Evolutionary conservation across 1,140 invertebrate species (phyloP).

Genomic region (Mya arenaria): DNA sequence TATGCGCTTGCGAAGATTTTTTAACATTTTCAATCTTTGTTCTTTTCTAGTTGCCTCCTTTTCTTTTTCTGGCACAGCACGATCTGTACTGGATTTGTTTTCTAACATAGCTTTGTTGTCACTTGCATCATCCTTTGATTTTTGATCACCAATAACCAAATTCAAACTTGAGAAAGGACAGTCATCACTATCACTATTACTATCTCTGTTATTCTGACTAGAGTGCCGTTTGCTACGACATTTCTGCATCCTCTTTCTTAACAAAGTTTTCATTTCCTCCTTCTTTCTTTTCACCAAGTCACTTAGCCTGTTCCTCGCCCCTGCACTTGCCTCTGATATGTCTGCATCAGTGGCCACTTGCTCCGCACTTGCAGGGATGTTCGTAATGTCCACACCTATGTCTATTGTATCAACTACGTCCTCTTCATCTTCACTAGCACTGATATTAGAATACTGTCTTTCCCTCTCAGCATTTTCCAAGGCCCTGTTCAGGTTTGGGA

Average conservation of each 20-base stretch:
- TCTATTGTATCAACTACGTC: background rate
- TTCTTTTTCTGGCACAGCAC: slow-evolving; percentile 2
- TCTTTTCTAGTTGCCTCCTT: too few relatives aligned
- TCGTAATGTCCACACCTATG: background rate
- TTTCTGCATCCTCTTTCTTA: slow-evolving; percentile 17
- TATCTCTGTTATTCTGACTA: slow-evolving; percentile 32
- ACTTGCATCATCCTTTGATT: slow-evolving; percentile 15
- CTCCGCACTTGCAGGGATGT: background rate
- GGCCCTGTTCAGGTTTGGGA: slow-evolving; percentile 27
- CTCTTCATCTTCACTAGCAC: slow-evolving; percentile 8
- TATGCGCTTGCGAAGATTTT: slow-evolving; percentile 62
- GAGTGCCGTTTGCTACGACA: slow-evolving; percentile 47
- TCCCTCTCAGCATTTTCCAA: slow-evolving; percentile 37
- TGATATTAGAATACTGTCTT: slow-evolving; percentile 38
- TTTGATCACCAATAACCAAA: slow-evolving; percentile 33
- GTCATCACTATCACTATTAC: slow-evolving; percentile 46
- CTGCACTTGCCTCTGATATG: background rate
- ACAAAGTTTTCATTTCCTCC: background rate
- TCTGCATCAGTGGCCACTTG: background rate
- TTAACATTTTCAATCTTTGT: slow-evolving; percentile 68
- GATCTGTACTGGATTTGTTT: slow-evolving; percentile 3
- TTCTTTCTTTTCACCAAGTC: slow-evolving; percentile 32
- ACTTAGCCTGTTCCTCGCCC: background rate
- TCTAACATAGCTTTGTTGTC: slow-evolving; percentile 14
- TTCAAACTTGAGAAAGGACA: slow-evolving; percentile 10